A percentile compares a stretch with the other conserved stretches of the same genome.
Evolutionary conservation across 2,888 invertebrate species (phyloP).

Genomic region (Cheilosia vulpina): DNA sequence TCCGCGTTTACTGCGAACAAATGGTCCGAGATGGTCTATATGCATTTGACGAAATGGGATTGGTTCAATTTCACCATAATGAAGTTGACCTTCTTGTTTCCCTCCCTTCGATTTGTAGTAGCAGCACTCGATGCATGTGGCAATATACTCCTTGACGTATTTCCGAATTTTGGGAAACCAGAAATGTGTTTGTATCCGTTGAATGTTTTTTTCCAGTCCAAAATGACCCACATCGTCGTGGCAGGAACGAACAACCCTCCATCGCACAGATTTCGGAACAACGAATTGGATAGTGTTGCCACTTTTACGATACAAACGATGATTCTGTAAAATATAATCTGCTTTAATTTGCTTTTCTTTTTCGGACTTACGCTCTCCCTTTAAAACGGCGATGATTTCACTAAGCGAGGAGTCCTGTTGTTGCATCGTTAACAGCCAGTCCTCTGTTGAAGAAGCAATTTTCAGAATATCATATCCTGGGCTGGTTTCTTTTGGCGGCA

Average conservation of each 20-base stretch:
- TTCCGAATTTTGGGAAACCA: slow-evolving; percentile 70
- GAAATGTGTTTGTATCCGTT: slow-evolving; percentile 46
- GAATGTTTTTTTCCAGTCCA: slow-evolving; percentile 68
- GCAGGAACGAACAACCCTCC: slow-evolving; percentile 58
- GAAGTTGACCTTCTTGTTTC: slow-evolving; percentile 8
- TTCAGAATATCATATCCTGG: slow-evolving; percentile 18
- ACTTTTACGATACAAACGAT: slow-evolving; percentile 43
- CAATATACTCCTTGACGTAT: slow-evolving; percentile 24
- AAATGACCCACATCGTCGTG: slow-evolving; percentile 74
- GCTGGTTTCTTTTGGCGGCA: slow-evolving; percentile 27
- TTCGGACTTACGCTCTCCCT: slow-evolving; percentile 29
- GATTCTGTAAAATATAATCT: slow-evolving; percentile 55
- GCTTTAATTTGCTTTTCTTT: slow-evolving; percentile 51
- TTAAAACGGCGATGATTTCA: slow-evolving; percentile 46
- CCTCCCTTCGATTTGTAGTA: slow-evolving; percentile 20
- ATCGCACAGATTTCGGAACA: slow-evolving; percentile 61
- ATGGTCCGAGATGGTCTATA: slow-evolving; percentile 72
- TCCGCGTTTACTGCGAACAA: slow-evolving; percentile 28
- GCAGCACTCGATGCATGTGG: slow-evolving; percentile 53
- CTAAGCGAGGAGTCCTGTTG: slow-evolving; percentile 53
- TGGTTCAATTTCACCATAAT: slow-evolving; percentile 43
- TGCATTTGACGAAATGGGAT: slow-evolving; percentile 72
- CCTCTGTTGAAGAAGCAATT: slow-evolving; percentile 34
- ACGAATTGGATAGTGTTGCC: slow-evolving; percentile 38
- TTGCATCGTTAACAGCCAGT: slow-evolving; percentile 74